Percentiles rank a stretch among this genome's conserved stretches.
Conservation (phyloP, 2,113 vertebrate species). For the Rhinoptilus africanus region DNA sequence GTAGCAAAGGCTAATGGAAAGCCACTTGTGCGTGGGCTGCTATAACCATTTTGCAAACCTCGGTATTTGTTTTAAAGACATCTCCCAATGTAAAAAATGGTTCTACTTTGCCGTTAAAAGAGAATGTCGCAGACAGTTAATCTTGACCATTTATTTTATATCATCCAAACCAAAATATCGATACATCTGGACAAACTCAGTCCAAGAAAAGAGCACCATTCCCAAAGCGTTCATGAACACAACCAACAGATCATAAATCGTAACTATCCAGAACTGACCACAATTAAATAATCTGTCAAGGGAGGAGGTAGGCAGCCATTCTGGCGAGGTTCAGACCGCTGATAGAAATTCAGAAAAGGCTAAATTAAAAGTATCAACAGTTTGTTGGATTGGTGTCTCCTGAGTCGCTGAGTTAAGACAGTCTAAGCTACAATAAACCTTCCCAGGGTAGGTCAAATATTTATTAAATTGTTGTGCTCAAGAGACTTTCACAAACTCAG, state of each 20-base stretch:
- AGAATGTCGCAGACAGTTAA: slow-evolving; percentile 45
- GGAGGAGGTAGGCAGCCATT: not conserved
- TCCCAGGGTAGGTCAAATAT: not conserved
- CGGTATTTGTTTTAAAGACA: not conserved
- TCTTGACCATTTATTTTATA: slow-evolving; percentile 63
- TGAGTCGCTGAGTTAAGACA: not conserved
- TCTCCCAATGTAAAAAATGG: not conserved
- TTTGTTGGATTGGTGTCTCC: not conserved
- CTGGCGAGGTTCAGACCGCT: not conserved
- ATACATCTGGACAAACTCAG: slow-evolving; percentile 71
- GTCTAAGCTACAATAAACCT: not conserved
- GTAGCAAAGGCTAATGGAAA: not conserved
- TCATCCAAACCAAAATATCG: slow-evolving; percentile 70
- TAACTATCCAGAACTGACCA: slow-evolving; percentile 16
- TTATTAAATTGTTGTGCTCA: not conserved
- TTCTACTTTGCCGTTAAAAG: slow-evolving; percentile 19
- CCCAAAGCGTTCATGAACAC: slow-evolving; percentile 49
- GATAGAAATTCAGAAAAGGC: not conserved
- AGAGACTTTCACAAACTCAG: not conserved
- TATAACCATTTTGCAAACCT: not conserved
- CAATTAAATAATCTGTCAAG: not conserved
- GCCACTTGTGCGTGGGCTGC: not conserved
- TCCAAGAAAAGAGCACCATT: slow-evolving; percentile 20
- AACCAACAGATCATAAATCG: slow-evolving; percentile 58
- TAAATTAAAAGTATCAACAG: slow-evolving; percentile 32